Evolutionary conservation across 2,888 invertebrate species (phyloP).

Genomic region (Acleris holmiana): DNA sequence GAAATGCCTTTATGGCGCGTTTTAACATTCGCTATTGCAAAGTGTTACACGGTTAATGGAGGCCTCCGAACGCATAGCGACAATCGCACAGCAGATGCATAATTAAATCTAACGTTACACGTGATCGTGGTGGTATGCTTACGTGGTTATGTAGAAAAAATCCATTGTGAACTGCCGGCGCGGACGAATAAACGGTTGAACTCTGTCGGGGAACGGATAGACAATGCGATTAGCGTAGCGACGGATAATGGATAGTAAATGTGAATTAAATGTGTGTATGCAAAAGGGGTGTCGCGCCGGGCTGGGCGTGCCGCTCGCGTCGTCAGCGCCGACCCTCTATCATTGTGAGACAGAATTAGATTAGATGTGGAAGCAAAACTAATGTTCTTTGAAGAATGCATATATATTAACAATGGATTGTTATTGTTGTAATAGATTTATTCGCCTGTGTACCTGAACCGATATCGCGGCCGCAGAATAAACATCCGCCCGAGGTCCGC

Average conservation of each 20-base stretch:
- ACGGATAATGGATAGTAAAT: slow-evolving; percentile 61
- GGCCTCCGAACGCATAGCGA: slow-evolving; percentile 76
- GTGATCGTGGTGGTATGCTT: slow-evolving; percentile 55
- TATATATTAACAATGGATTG: slow-evolving; percentile 64
- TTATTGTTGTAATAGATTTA: slow-evolving; percentile 76
- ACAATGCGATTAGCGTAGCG: slow-evolving; percentile 39
- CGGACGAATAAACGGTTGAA: slow-evolving; percentile 44
- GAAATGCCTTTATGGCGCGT: slow-evolving; percentile 83
- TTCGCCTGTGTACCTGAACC: slow-evolving; percentile 76
- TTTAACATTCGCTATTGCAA: slow-evolving; percentile 77
- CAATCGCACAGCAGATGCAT: slow-evolving; percentile 58
- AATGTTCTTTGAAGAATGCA: slow-evolving; percentile 63
- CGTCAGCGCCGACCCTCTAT: slow-evolving; percentile 57
- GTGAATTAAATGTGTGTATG: slow-evolving; percentile 72
- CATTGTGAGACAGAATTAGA: slow-evolving; percentile 52
- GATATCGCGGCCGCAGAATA: slow-evolving; percentile 73
- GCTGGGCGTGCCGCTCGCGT: slow-evolving; percentile 67
- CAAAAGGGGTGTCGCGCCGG: slow-evolving; percentile 62
- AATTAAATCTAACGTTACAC: slow-evolving; percentile 37
- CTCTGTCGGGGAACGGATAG: slow-evolving; percentile 49
- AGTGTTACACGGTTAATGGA: slow-evolving; percentile 48
- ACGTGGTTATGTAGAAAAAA: slow-evolving; percentile 54
- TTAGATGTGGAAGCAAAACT: slow-evolving; percentile 51
- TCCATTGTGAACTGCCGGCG: slow-evolving; percentile 40
- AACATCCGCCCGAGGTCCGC: slow-evolving; percentile 69